Evolutionary conservation across 1,140 invertebrate genomes (phyloP).

Genomic region (Zaprionus capensis): DNA sequence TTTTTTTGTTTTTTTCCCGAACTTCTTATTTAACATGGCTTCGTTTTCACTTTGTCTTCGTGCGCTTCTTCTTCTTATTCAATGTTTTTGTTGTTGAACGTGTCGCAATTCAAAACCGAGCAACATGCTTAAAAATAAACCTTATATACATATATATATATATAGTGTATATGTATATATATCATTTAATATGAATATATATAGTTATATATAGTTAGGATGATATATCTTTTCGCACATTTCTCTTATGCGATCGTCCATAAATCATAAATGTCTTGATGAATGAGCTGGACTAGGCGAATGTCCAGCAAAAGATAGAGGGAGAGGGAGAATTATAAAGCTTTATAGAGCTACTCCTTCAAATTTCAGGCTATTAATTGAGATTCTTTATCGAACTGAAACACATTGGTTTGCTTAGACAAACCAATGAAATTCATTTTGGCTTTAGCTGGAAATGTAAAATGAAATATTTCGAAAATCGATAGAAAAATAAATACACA

Average conservation of each 20-base stretch:
- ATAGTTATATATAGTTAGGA: slow-evolving; percentile 8
- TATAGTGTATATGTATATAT: slow-evolving; percentile 5
- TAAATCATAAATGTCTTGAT: slow-evolving; percentile 11
- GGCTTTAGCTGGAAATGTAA: not conserved
- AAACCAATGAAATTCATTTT: not conserved
- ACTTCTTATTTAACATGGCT: slow-evolving; percentile 74
- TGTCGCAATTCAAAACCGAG: slow-evolving; percentile 53
- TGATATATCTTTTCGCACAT: slow-evolving; percentile 6
- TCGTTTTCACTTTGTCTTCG: slow-evolving; percentile 51
- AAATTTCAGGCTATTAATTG: not conserved
- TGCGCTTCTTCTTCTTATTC: slow-evolving; percentile 30
- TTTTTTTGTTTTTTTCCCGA: slow-evolving; percentile 46
- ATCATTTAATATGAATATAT: slow-evolving; percentile 9
- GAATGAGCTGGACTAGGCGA: not conserved
- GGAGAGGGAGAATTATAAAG: not conserved
- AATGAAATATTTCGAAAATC: not conserved
- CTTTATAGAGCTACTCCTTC: not conserved
- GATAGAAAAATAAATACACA: not conserved
- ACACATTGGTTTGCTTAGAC: not conserved
- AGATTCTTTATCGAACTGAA: not conserved
- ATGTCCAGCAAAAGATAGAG: not conserved
- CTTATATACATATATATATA: slow-evolving; percentile 1
- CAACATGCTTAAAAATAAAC: slow-evolving; percentile 44
- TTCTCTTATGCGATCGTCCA: not conserved
- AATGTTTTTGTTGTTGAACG: slow-evolving; percentile 38